Base-by-base conservation (phyloP, 1,140 invertebrate genomes). In the Nymphalis io region DNA sequence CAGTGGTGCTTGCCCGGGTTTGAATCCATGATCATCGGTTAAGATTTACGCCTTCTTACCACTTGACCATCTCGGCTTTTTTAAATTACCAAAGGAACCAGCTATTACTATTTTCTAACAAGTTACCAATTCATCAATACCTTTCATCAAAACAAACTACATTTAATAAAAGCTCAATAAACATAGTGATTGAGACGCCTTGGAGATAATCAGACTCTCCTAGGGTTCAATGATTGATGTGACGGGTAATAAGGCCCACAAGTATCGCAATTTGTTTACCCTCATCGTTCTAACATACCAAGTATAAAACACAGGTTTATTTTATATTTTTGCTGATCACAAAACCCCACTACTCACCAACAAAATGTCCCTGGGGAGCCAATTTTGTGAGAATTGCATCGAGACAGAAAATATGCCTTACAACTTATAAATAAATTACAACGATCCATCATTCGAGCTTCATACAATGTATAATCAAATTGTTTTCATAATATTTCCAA, bases 201-300 rank as follows among this genome's bases (percentile, higher is more conserved):
- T 62, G 67, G 64, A 70, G 68, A 81, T 83, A 83, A 84, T 79
- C 78, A 79, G 79, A 83, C 76, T 81, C 84, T 81, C 75, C 68
- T 80, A 78, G 85, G 85, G 86, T 80, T 80, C 78, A 81, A 88
- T 89, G 89, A 91, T 89, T 84, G 87, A 91, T 91, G 87, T 84
- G 89, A 89, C 86, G 80, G 81, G 82, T 89, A 89, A 91, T 90
- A 90, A 88, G 82, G 80, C 76, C 74, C 81, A 78, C 84, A 87
- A 88, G 84, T 86, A 85, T 88, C 83, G 82, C 89, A 89, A 91
- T 91, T 91, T 91, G 87, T 89, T 91, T 91, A 85, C 86, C 83
- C 87, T 88, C 81, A 86, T 87, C 85, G 83, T 78, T 80, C 80
- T 80, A 82, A 85, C 82, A 80, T 82, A 82, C 78, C 74, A 71